phyloP scores from a whole-genome alignment of 2,888 invertebrate species.

The Xylocampa areola region DNA sequence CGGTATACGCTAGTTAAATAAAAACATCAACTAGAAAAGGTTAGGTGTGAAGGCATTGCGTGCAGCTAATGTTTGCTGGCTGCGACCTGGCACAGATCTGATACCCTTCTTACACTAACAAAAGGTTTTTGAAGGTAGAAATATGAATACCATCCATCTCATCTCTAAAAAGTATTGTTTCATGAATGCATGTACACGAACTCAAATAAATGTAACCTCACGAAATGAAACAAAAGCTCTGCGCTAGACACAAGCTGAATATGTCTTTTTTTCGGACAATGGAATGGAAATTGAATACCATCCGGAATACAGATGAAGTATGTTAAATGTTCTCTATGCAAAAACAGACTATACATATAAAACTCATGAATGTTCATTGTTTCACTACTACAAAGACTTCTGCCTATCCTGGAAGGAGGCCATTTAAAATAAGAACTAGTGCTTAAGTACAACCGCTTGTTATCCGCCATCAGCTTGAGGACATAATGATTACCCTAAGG shows the following conservation, averaged over 20 bases:
- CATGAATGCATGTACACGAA: slow-evolving; percentile 28
- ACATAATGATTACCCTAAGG: slow-evolving; percentile 51
- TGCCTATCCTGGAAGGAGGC: neutral
- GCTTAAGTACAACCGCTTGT: slow-evolving; percentile 31
- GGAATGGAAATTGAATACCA: slow-evolving; percentile 16
- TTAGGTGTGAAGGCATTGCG: slow-evolving; percentile 53
- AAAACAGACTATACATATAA: too few relatives aligned
- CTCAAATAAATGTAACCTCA: slow-evolving; percentile 15
- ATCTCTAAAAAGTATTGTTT: slow-evolving; percentile 2
- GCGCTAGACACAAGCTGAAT: slow-evolving; percentile 22
- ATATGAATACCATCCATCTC: slow-evolving; percentile 30
- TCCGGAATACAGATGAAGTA: slow-evolving; percentile 6
- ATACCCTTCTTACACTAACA: slow-evolving; percentile 32
- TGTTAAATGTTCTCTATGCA: too few relatives aligned
- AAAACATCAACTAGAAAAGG: slow-evolving; percentile 39
- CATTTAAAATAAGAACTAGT: slow-evolving; percentile 16
- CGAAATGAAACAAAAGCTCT: slow-evolving; percentile 25
- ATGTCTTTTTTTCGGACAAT: slow-evolving; percentile 29
- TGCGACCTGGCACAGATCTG: slow-evolving; percentile 43
- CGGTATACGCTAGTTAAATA: slow-evolving; percentile 21
- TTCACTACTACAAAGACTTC: slow-evolving; percentile 3
- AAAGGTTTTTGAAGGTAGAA: slow-evolving; percentile 14
- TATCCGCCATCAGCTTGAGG: slow-evolving; percentile 48
- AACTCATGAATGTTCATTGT: too few relatives aligned
- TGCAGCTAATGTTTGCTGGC: slow-evolving; percentile 41